Percentiles rank a stretch among this genome's conserved stretches.
Evolutionary conservation across 2,797 vertebrate genomes (phyloP).

Genomic region (Eulemur mongoz): DNA sequence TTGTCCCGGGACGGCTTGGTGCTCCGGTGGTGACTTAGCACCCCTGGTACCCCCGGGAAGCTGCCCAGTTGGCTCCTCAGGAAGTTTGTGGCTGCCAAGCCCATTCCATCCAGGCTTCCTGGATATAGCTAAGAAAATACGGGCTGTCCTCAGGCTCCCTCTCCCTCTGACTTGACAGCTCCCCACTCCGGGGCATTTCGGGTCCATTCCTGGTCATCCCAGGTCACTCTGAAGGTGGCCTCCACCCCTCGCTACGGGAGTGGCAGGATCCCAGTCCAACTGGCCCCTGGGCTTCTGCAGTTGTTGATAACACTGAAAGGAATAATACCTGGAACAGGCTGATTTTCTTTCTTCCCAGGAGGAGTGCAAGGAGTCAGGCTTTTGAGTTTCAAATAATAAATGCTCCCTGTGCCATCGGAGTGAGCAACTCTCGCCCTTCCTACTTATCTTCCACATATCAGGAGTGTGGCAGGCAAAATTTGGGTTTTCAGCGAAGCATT

Average conservation of each 20-base stretch:
- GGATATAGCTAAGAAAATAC: constrained; percentile 36
- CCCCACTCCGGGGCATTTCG: not conserved
- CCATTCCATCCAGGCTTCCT: not conserved
- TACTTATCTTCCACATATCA: not conserved
- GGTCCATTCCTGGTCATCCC: not conserved
- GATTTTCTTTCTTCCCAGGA: not conserved
- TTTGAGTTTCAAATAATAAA: constrained; percentile 8
- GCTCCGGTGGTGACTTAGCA: not conserved
- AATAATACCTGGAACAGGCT: not conserved
- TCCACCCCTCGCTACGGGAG: not conserved
- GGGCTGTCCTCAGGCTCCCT: not conserved
- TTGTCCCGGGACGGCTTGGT: not conserved
- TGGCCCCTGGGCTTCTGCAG: not conserved
- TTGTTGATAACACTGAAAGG: not conserved
- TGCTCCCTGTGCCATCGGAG: not conserved
- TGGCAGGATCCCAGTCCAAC: not conserved
- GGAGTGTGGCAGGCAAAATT: not conserved
- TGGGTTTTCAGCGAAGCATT: constrained; percentile 52
- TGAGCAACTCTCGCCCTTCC: not conserved
- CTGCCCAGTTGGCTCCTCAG: not conserved
- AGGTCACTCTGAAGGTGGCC: not conserved
- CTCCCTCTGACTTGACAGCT: not conserved
- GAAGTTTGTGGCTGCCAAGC: not conserved
- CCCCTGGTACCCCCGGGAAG: not conserved
- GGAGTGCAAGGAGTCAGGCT: not conserved